Conservation (phyloP, 1,140 invertebrate species). For the Eupristina koningsbergeri region DNA sequence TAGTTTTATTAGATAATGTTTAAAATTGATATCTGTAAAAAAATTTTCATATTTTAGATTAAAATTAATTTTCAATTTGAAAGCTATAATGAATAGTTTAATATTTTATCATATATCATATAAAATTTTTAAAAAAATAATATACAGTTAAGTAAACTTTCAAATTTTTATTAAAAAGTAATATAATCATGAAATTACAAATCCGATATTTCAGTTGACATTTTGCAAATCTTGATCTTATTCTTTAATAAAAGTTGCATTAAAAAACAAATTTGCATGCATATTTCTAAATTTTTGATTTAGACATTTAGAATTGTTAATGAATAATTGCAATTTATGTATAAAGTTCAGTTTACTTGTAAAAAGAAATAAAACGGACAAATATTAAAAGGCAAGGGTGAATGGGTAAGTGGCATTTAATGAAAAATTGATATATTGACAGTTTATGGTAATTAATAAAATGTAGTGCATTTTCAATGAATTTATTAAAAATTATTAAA, state of each 20-base stretch:
- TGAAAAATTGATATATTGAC: not conserved
- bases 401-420: not conserved
- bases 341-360: not conserved
- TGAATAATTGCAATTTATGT: slow-evolving; percentile 34
- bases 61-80: too few relatives aligned
- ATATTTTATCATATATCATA: too few relatives aligned
- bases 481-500: not conserved
- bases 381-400: not conserved
- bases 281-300: slow-evolving; percentile 21
- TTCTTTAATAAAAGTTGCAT: slow-evolving; percentile 11
- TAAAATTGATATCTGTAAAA: too few relatives aligned
- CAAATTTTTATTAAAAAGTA: too few relatives aligned
- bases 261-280: not conserved
- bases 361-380: slow-evolving; percentile 15
- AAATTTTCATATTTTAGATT: too few relatives aligned
- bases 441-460: not conserved
- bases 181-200: too few relatives aligned
- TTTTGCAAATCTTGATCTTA: slow-evolving; percentile 21
- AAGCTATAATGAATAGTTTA: too few relatives aligned
- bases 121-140: too few relatives aligned
- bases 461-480: not conserved
- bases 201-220: too few relatives aligned
- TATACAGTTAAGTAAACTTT: too few relatives aligned
- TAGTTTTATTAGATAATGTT: too few relatives aligned
- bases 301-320: slow-evolving; percentile 43